Base-by-base conservation (phyloP, 2,797 vertebrate species). In the Paedocypris micromegethes region DNA sequence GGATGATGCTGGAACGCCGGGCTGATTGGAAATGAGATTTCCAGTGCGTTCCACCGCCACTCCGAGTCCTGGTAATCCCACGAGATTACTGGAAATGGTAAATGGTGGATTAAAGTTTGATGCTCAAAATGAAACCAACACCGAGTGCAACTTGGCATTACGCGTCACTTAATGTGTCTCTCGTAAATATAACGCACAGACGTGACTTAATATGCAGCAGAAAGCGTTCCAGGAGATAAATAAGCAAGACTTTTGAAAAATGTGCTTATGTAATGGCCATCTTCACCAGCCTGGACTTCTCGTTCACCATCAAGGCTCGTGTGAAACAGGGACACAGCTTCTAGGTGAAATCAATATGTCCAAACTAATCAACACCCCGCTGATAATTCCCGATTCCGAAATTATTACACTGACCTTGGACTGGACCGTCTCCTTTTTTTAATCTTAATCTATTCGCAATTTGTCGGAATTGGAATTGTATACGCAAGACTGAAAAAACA, bases 91-190 rank as follows among this genome's bases (percentile, higher is more conserved):
- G 76, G 66, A 77, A 75, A 83, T 37, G 67, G 77, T 82, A 80
- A 86, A 82, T 77, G 79, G 68, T 78, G 79, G 83, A 84, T 84
- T 84, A 83, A 64, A 79, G 58, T 73, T 23, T 37, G 68, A 62
- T 63, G 62, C 58, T 64, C 5, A 44, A 61, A 72, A 57, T 61
- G 43, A 70, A 44, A 63, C 59, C 5, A 57, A 70, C 67, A 70
- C 61, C 39, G 38, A 70, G 38, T 57, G 52, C 47, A 55, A 66
- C 63, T 66, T 70, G 47, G 51, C 44, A 58, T 70, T 66, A 74
- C 23, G 52, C 5, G 2, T 60, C 68, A 54, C 41, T 71, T 63
- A 44, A 64, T 47, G 52, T 45, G 40, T 40, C n/a, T 2, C 45
- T 66, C 37, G 39, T 48, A 40, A 49, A 62, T 42, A 45, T 55